These are phyloP conservation scores for Drosophila flavopinicola DNA, from an alignment of 2,888 invertebrate species.

Conservation along the genomic window DNA sequence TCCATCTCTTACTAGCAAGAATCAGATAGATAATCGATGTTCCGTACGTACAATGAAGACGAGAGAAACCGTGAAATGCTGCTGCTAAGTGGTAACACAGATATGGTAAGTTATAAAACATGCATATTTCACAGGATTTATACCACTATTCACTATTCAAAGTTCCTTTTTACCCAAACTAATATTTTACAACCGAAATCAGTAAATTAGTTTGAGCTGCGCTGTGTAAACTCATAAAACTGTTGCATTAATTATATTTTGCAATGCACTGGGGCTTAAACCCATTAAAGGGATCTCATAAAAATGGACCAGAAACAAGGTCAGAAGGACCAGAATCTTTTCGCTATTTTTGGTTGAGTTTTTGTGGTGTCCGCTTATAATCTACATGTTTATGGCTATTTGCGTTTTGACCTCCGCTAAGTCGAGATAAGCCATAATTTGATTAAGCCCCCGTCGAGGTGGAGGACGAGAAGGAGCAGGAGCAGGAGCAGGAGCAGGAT, in stretches of 20 bases:
- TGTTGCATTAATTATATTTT: constrained; percentile 62
- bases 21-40: too few species aligned
- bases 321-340: constrained; percentile 39
- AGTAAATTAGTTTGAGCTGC: constrained; percentile 16
- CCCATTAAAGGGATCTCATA: constrained; percentile 52
- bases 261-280: constrained; percentile 31
- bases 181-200: constrained; percentile 1
- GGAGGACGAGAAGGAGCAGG: background rate
- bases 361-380: constrained; percentile 54
- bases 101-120: too few species aligned
- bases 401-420: constrained; percentile 77
- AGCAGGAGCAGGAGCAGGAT: background rate
- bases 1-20: too few species aligned
- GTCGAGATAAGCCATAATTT: constrained; percentile 76
- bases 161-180: background rate
- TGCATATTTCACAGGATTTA: too few species aligned
- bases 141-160: background rate
- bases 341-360: constrained; percentile 32
- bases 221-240: constrained; percentile 41
- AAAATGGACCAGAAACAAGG: constrained; percentile 61
- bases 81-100: too few species aligned
- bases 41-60: too few species aligned
- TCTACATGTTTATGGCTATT: constrained; percentile 78
- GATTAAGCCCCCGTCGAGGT: constrained; percentile 51
- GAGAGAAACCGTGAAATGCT: too few species aligned